Evolutionary conservation across 2,888 invertebrate species (phyloP).

Genomic region (Lottia gigantea): DNA sequence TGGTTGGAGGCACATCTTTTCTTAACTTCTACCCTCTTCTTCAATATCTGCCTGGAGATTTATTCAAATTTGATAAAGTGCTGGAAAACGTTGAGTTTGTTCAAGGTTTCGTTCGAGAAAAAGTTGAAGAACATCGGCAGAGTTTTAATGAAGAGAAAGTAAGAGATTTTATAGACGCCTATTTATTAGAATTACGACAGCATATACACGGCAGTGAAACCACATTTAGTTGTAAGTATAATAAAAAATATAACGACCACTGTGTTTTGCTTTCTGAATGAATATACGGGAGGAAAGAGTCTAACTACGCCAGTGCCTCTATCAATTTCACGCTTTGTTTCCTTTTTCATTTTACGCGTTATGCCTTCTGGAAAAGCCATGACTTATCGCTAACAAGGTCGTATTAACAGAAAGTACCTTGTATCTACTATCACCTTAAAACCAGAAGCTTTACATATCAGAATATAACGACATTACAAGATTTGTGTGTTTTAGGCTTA

Average conservation of each 20-base stretch:
- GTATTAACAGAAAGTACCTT: too few relatives aligned
- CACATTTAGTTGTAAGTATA: slow-evolving; percentile 34
- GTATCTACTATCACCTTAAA: too few relatives aligned
- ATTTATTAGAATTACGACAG: slow-evolving; percentile 38
- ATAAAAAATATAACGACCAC: neutral
- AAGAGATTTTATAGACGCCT: slow-evolving; percentile 47
- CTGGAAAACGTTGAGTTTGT: slow-evolving; percentile 34
- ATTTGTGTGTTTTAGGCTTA: too few relatives aligned
- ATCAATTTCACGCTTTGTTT: too few relatives aligned
- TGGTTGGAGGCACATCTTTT: slow-evolving; percentile 31
- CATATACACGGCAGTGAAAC: slow-evolving; percentile 30
- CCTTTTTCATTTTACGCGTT: too few relatives aligned
- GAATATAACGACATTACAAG: too few relatives aligned
- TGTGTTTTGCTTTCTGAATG: too few relatives aligned
- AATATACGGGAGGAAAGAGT: too few relatives aligned
- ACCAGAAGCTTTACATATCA: too few relatives aligned
- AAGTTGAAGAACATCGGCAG: slow-evolving; percentile 28
- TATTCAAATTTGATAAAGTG: slow-evolving; percentile 29
- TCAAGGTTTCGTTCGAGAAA: slow-evolving; percentile 27
- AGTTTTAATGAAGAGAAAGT: slow-evolving; percentile 28
- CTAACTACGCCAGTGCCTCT: too few relatives aligned
- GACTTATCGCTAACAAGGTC: too few relatives aligned
- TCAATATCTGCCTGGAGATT: slow-evolving; percentile 35
- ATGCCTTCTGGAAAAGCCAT: too few relatives aligned
- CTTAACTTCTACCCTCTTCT: slow-evolving; percentile 38